Evolutionary conservation across 1,140 invertebrate genomes (phyloP), one percentile per base, ranked within the genome.

Genomic region (Drosophila bocqueti): DNA sequence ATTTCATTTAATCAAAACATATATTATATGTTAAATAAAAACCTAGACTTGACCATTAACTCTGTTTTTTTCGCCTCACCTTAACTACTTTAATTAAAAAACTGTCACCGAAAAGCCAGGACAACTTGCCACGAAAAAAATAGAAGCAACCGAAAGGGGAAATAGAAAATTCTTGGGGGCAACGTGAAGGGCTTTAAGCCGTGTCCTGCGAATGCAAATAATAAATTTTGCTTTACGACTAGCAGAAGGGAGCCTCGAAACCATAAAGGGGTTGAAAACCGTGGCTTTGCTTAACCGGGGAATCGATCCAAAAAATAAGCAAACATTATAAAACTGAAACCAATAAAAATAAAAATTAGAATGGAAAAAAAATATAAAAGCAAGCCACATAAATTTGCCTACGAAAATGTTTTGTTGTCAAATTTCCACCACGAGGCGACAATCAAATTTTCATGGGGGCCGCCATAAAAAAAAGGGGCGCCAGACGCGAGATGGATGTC

Each of bases 211-310:
- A 85, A 72, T 79, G 74, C 69, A 79, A 89, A 89, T 81, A 89
- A 90, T 90, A 90, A 84, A 89, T 84, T 89, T 74, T 72, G 73
- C 81, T 84, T 84, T 79, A 87, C 81, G 85, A 63, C 73, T 68
- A 43, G 46, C 65, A 36, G 52, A 31, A 8, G 24, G 46, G 24
- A 24, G 0, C 9, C 60, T 38, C 24, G 24, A 15, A 55, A 81
- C n/a, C 4, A 2, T 26, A 67, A 61, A 60, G 80, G 83, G 80
- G 71, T 74, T 71, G 74, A 72, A 87, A 67, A 47, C 62, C 60
- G 29, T 16, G 50, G 43, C 61, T 66, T 46, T 47, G 13, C 34
- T 7, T 47, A 18, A 8, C 31, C 34, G 2, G 7, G 1, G 7
- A 38, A 49, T 68, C 66, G 66, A 71, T 69, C n/a, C 40, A n/a